These are phyloP conservation scores for Bambusicola thoracicus DNA, from an alignment of 2,113 vertebrate species.

Conservation along the genomic window DNA sequence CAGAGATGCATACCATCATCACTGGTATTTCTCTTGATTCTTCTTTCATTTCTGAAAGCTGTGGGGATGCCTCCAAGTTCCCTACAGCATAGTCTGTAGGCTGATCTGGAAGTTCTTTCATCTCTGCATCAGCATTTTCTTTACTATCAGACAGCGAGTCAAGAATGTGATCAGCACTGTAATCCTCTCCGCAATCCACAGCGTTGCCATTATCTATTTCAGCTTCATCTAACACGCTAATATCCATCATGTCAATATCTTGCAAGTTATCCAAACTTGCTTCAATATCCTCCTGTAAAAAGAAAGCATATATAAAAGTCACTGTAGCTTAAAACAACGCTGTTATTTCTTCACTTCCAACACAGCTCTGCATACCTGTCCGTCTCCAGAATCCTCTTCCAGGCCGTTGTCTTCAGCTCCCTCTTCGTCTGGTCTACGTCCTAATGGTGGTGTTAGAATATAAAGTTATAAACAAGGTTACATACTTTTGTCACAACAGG, in stretches of 20 bases:
- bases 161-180: constrained; percentile 75
- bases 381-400: constrained; percentile 90
- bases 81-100: constrained; percentile 75
- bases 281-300: constrained; percentile 83
- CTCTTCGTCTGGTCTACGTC: constrained; percentile 83
- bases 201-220: constrained; percentile 84
- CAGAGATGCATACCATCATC: constrained; percentile 35
- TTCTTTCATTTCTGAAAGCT: constrained; percentile 55
- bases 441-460: constrained; percentile 70
- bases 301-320: not conserved
- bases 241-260: constrained; percentile 89
- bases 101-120: constrained; percentile 71
- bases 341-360: not conserved
- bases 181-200: constrained; percentile 78
- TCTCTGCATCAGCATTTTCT: constrained; percentile 71
- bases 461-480: not conserved
- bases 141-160: constrained; percentile 76
- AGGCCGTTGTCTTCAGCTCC: constrained; percentile 86
- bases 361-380: constrained; percentile 78
- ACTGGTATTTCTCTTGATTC: constrained; percentile 73
- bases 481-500: not conserved
- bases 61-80: constrained; percentile 53
- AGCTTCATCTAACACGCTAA: constrained; percentile 86
- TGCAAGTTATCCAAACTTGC: constrained; percentile 84
- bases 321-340: not conserved